These are phyloP conservation scores for Anarrhichthys ocellatus DNA, from an alignment of 2,113 vertebrate genomes.

Conservation along the genomic window DNA sequence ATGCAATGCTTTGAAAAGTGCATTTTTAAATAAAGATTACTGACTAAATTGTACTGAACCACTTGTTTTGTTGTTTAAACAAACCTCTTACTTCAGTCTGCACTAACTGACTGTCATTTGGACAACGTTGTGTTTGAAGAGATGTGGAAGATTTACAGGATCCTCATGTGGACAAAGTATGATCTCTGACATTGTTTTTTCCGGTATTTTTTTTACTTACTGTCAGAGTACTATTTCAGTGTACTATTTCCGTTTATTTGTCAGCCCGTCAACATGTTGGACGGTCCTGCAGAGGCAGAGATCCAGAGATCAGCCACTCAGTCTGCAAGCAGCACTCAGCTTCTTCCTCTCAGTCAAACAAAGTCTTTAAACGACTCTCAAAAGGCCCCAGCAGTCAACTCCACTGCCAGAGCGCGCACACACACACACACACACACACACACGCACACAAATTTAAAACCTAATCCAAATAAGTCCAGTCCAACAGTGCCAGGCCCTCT, in stretches of 20 bases:
- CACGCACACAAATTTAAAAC: background rate
- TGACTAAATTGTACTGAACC: background rate
- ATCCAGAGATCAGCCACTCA: conserved; percentile 47
- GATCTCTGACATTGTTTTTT: background rate
- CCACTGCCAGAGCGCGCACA: conserved; percentile 12
- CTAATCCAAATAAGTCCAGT: background rate
- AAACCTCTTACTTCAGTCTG: background rate
- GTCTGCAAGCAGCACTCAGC: conserved; percentile 44
- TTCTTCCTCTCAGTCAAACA: conserved; percentile 51
- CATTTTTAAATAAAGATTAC: background rate
- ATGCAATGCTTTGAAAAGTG: background rate
- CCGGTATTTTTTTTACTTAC: background rate
- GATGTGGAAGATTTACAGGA: background rate
- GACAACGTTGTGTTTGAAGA: background rate
- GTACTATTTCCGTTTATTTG: conserved; percentile 3
- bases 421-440: conserved; percentile 7
- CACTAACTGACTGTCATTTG: background rate
- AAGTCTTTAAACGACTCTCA: conserved; percentile 51
- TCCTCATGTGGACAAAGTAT: too few relatives aligned
- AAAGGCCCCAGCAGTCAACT: conserved; percentile 57
- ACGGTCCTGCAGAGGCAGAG: conserved; percentile 9
- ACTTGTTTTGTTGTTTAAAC: background rate
- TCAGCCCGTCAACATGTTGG: background rate
- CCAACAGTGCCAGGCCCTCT: background rate
- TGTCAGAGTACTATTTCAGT: conserved; percentile 2